Conservation (phyloP, 2,113 vertebrate species). For the Crotalus viridis region DNA sequence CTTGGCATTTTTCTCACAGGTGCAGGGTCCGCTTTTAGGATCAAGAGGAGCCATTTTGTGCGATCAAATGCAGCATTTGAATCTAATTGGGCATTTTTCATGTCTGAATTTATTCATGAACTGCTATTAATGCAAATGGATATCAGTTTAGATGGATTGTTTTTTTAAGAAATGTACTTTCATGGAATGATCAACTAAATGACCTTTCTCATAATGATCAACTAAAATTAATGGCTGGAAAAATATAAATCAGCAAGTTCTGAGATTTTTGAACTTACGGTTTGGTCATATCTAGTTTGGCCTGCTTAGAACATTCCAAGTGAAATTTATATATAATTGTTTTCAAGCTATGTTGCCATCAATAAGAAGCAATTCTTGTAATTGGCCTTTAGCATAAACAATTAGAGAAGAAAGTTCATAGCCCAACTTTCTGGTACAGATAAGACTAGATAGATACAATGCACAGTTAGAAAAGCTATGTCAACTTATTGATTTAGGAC, state of each 20-base stretch:
- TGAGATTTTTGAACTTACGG: background rate
- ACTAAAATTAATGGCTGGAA: slow-evolving; percentile 5
- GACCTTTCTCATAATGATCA: background rate
- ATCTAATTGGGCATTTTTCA: background rate
- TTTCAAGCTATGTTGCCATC: background rate
- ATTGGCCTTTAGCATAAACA: background rate
- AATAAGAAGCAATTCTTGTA: background rate
- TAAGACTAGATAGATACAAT: background rate
- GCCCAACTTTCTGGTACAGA: slow-evolving; percentile 44
- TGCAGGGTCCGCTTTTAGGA: background rate
- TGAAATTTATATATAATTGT: background rate
- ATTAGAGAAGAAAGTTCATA: slow-evolving; percentile 18
- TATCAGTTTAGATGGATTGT: slow-evolving; percentile 13
- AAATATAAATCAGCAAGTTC: background rate
- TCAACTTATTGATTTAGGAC: background rate
- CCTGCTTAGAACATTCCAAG: background rate
- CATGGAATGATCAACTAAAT: slow-evolving; percentile 23
- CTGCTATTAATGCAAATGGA: background rate
- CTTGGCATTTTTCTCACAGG: background rate
- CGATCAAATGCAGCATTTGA: background rate
- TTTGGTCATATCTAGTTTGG: background rate
- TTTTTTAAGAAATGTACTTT: background rate
- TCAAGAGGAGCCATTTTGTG: background rate
- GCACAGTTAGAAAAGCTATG: background rate
- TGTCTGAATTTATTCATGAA: background rate